A percentile compares a stretch with the other conserved stretches of the same genome.
These are phyloP conservation scores for Nomada lathburiana DNA, from an alignment of 2,888 invertebrate genomes.

Conservation along the genomic window DNA sequence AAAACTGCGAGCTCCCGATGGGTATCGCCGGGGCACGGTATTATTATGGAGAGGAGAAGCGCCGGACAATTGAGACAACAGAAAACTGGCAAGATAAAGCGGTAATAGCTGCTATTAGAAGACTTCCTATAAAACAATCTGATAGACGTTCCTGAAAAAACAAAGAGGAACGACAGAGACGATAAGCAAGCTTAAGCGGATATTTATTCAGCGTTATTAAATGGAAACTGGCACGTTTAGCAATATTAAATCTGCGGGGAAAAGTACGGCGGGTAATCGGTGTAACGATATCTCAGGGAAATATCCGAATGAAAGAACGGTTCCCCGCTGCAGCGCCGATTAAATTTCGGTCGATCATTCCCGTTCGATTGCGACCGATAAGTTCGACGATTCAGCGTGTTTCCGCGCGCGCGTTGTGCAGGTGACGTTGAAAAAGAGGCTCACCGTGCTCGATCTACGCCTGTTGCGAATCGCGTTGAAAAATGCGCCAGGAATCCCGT, in stretches of 20 bases:
- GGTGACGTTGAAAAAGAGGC: conserved; percentile 49
- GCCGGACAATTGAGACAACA: conserved; percentile 31
- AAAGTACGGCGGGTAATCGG: not conserved
- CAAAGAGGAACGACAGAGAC: not conserved
- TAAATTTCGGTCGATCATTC: conserved; percentile 52
- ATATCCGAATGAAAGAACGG: not conserved
- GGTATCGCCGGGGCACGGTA: conserved; percentile 31
- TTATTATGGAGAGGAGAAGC: conserved; percentile 25
- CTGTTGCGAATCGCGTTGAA: conserved; percentile 29
- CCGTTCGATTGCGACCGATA: conserved; percentile 60
- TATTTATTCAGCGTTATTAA: conserved; percentile 1
- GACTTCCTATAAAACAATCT: conserved; percentile 28
- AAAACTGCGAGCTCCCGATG: conserved; percentile 22
- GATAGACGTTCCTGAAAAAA: not conserved
- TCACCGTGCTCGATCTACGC: conserved; percentile 6
- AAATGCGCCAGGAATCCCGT: conserved; percentile 29
- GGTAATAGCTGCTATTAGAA: conserved; percentile 21
- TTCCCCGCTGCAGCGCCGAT: conserved; percentile 33
- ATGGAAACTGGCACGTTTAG: not conserved
- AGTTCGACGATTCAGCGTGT: conserved; percentile 36
- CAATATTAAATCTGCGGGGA: not conserved
- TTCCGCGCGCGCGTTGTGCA: conserved; percentile 28
- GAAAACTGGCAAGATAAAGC: conserved; percentile 7
- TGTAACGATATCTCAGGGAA: not conserved
- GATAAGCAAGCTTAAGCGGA: not conserved